Evolutionary conservation across 2,113 vertebrate genomes (phyloP), one percentile per base, ranked within the genome.

Genomic region (Halichoerus grypus): DNA sequence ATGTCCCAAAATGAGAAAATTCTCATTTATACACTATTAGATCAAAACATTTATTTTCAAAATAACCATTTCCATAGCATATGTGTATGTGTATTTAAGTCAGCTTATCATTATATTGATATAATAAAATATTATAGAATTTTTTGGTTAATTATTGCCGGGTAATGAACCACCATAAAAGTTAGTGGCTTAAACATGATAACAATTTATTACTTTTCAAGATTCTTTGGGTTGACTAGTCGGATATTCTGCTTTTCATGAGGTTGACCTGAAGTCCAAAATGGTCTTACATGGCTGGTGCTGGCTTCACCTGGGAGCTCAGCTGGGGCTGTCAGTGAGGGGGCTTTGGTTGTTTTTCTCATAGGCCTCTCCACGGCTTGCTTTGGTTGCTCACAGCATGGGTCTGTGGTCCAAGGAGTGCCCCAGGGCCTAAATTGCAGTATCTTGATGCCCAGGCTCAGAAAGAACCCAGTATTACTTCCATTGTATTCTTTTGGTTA

Each of bases 21-120:
- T 93, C 31, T 59, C 49, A 1, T 72, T 90, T 69, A 61, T 74
- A 63, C 1, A n/a, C 26, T 80, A 7, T 65, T 94, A 49, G 21
- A 36, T 76, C 15, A 88, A 95, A 89, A 55, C 21, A 77, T 33
- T 8, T 67, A 51, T 69, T 95, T 96, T 89, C 16, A 69, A 74
- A 81, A 53, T 87, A 86, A 28, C 51, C 21, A 49, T 72, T 95
- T 21, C 13, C 42, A 42, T 28, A 24, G 33, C 15, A 5, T 11
- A 39, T 77, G 57, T 39, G 26, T 85, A 8, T n/a, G 51, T 88
- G 7, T 76, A 33, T 76, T 6, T 55, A 15, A 67, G 10, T 83
- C 14, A 85, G 7, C 33, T 31, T 85, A 11, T 59, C 22, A 81
- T 82, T 42, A 28, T 36, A 46, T 55, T 77, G n/a, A 39, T 77